A percentile compares a stretch with the other conserved stretches of the same genome.
Conservation (phyloP, 2,888 invertebrate genomes). For the Brachyopa scutellaris region DNA sequence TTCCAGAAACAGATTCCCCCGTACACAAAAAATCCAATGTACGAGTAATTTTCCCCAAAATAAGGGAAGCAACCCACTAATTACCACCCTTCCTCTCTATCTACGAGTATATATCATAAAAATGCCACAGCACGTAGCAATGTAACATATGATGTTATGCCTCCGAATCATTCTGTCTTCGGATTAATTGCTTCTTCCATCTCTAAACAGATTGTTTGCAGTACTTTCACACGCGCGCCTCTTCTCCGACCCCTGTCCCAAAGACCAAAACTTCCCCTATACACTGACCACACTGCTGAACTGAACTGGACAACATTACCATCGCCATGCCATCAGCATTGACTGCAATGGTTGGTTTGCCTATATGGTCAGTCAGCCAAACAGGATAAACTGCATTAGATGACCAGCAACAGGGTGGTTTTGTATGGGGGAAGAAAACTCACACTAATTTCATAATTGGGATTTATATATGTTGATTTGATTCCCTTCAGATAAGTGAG, state of each 20-base stretch:
- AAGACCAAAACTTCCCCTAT: not conserved
- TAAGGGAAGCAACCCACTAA: not conserved
- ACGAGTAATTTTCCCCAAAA: no score
- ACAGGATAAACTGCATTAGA: conserved; percentile 53
- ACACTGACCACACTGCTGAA: not conserved
- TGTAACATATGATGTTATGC: not conserved
- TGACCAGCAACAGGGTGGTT: conserved; percentile 36
- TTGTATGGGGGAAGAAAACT: conserved; percentile 3
- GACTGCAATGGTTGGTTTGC: conserved; percentile 33
- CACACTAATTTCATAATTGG: conserved; percentile 66
- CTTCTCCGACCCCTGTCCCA: not conserved
- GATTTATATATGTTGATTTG: conserved; percentile 45
- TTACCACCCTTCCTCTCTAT: no score
- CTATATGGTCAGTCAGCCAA: conserved; percentile 36
- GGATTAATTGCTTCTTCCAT: conserved; percentile 37
- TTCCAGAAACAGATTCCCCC: no score
- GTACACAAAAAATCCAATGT: no score
- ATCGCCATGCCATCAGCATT: not conserved
- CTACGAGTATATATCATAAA: no score
- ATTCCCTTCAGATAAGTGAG: conserved; percentile 39
- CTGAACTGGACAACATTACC: not conserved
- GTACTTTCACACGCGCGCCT: conserved; percentile 29
- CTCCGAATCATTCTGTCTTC: not conserved
- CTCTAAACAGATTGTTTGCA: conserved; percentile 16
- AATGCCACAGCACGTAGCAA: not conserved